Evolutionary conservation across 2,113 vertebrate species (phyloP).

Genomic region (Archocentrus centrarchus): DNA sequence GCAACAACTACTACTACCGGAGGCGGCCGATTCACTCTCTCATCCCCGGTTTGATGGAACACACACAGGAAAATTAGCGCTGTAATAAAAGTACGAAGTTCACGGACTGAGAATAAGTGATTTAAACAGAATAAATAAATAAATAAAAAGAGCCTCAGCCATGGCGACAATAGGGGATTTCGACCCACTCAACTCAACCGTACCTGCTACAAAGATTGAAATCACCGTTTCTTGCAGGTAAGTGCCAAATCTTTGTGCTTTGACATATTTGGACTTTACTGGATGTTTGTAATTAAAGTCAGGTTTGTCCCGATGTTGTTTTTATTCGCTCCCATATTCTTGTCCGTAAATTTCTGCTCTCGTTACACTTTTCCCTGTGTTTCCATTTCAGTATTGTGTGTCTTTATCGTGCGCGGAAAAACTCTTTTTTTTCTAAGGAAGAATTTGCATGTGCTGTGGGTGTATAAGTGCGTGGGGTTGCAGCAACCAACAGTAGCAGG

Average conservation of each 20-base stretch:
- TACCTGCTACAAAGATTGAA: constrained; percentile 95
- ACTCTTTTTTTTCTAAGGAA: constrained; percentile 21
- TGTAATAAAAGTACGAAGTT: constrained; percentile 40
- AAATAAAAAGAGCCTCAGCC: neutral
- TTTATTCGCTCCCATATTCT: neutral
- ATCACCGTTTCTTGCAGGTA: constrained; percentile 94
- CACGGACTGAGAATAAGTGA: constrained; percentile 30
- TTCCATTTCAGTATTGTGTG: neutral
- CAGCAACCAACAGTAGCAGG: constrained; percentile 41
- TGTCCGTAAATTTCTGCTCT: neutral
- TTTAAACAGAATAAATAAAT: neutral
- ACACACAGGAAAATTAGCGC: neutral
- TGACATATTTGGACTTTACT: neutral
- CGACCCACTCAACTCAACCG: constrained; percentile 86
- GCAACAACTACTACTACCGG: neutral
- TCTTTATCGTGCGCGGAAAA: constrained; percentile 15
- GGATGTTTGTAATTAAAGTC: neutral
- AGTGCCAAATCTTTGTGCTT: constrained; percentile 33
- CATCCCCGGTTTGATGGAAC: constrained; percentile 19
- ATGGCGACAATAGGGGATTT: constrained; percentile 91
- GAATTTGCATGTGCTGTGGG: constrained; percentile 59
- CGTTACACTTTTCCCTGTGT: neutral
- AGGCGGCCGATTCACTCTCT: neutral
- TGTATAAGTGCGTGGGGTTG: constrained; percentile 63
- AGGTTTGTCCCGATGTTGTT: neutral